Base-by-base conservation (phyloP, 2,888 invertebrate genomes). In the Rhagium mordax region DNA sequence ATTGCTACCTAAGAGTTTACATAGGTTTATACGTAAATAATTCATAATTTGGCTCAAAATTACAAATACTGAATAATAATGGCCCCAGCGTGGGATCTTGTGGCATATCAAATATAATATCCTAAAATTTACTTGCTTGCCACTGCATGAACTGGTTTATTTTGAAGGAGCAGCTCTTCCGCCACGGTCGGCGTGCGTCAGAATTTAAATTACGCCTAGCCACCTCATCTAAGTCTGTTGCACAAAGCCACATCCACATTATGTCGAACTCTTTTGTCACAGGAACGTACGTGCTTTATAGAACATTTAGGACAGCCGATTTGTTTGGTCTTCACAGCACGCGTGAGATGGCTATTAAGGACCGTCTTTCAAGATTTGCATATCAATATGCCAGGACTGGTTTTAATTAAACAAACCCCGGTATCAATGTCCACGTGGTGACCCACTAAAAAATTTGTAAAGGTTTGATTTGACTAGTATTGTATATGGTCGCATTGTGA, bases 231-330 rank as follows among this genome's bases (percentile, higher is more conserved):
- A 13, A 18, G 59, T 33, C 21, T 24, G 55, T 55, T 29, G 3
- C 64, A 64, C 64, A 51, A 64, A 51, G 64, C 49, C 21, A 21
- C 21, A 64, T 41, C 24, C 51, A 21, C 49, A 64, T 64, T 64
- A 64, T 64, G 18, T 64, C 64, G 15, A 51, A 18, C 24, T 15
- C 64, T 64, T 64, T 64, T 64, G 64, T 64, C 27, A 24, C 64
- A 21, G n/a, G 16, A 10, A 64, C 27, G 2, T 20, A 20, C 33
- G 21, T 49, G 48, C 29, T 49, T 8, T 64, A 51, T 49, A 49
- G 48, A 16, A 27, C 51, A 64, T 64, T 24, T 51, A 27, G 49
- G 47, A 15, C 61, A 48, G 21, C 5, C n/a, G 64, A 64, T 29
- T 48, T 27, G 48, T 49, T 49, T 27, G 49, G 29, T 51, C 49